A percentile compares a stretch with the other conserved stretches of the same genome.
Conservation (phyloP, 2,888 invertebrate genomes). For the Fragum fragum region DNA sequence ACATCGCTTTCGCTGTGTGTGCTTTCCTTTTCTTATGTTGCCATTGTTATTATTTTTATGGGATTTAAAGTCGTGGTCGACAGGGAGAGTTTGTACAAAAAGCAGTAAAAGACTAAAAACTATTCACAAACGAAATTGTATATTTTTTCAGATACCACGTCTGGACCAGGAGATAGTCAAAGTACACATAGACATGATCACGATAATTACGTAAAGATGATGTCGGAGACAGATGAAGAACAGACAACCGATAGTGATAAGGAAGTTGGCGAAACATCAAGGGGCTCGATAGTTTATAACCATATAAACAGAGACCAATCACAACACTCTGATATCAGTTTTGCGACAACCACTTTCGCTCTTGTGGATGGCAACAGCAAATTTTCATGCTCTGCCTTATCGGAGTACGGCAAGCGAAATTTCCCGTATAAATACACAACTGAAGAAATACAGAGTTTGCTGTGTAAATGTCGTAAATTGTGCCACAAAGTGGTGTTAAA, state of each 20-base stretch:
- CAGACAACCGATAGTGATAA: background rate
- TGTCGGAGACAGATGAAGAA: constrained; percentile 4
- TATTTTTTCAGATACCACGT: background rate
- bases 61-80: too few relatives aligned
- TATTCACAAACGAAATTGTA: too few relatives aligned
- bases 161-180: background rate
- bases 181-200: background rate
- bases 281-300: background rate
- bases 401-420: background rate
- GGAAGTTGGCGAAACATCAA: background rate
- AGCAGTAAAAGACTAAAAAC: too few relatives aligned
- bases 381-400: background rate
- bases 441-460: constrained; percentile 30
- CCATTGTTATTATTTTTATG: too few relatives aligned
- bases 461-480: constrained; percentile 50
- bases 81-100: too few relatives aligned
- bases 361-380: background rate
- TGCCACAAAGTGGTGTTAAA: constrained; percentile 22
- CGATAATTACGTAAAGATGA: background rate
- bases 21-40: too few relatives aligned
- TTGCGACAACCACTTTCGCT: background rate
- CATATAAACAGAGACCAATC: background rate
- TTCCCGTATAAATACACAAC: constrained; percentile 45
- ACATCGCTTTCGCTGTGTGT: too few relatives aligned
- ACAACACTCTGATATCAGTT: background rate